Percentiles rank a stretch among this genome's conserved stretches.
These are phyloP conservation scores for Microcebus griseorufus DNA, from an alignment of 2,113 vertebrate genomes.

Conservation along the genomic window DNA sequence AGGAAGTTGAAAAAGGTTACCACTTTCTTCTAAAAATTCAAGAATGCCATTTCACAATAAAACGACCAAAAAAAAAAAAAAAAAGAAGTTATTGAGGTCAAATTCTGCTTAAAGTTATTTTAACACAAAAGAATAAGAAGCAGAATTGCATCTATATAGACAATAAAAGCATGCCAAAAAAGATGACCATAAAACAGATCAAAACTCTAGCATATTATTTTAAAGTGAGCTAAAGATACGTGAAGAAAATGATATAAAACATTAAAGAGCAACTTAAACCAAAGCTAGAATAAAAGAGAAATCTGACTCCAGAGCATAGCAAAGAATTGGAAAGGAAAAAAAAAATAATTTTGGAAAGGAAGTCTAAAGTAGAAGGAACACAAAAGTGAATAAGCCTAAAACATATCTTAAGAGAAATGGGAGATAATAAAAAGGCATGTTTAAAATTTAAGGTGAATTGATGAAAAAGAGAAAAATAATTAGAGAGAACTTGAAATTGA, in stretches of 20 bases:
- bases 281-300: background rate
- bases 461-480: background rate
- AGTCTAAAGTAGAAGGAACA: background rate
- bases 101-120: background rate
- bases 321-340: background rate
- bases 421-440: background rate
- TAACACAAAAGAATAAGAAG: background rate
- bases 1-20: background rate
- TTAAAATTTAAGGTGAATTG: background rate
- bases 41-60: too few species aligned
- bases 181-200: background rate
- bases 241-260: background rate
- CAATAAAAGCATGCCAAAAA: background rate
- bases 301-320: background rate
- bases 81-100: background rate
- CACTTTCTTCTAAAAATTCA: background rate
- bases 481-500: background rate
- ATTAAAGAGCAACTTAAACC: background rate
- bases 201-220: background rate
- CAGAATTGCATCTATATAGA: background rate
- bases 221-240: background rate
- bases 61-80: too few species aligned
- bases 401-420: background rate
- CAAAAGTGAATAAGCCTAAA: background rate
- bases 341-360: background rate